Evolutionary conservation across 2,797 vertebrate genomes (phyloP).

Genomic region (Crypturellus tataupa): DNA sequence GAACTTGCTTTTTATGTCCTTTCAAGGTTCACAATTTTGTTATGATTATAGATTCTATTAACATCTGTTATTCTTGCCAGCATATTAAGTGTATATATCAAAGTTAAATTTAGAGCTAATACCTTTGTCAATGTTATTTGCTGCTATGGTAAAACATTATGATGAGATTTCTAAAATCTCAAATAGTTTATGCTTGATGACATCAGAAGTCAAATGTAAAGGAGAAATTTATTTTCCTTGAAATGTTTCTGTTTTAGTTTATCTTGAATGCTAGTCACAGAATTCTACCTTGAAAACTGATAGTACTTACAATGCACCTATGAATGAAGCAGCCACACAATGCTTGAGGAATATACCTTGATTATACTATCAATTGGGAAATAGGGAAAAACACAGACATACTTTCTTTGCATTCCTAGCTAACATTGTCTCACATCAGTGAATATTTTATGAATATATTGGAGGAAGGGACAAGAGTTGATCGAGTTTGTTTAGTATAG

Average conservation of each 20-base stretch:
- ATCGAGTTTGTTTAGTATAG: background rate
- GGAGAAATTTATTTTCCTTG: background rate
- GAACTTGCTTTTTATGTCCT: background rate
- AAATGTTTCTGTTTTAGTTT: background rate
- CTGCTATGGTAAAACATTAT: background rate
- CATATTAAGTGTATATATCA: background rate
- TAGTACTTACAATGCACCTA: background rate
- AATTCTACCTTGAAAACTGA: background rate
- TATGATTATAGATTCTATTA: background rate
- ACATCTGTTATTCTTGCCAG: background rate
- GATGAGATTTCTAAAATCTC: background rate
- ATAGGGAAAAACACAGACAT: background rate
- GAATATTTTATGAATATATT: background rate
- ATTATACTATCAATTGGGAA: background rate
- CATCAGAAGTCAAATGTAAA: background rate
- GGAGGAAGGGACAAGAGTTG: background rate
- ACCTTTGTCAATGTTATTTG: background rate
- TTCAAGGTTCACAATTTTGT: background rate
- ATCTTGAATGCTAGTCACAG: background rate
- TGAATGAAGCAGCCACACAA: rapidly evolving
- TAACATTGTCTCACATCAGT: background rate
- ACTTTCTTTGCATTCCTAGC: background rate
- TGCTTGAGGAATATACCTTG: background rate
- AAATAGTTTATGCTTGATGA: background rate
- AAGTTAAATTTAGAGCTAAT: background rate